Evolutionary conservation across 2,888 invertebrate species (phyloP).

Genomic region (Nephrotoma guestfalica): DNA sequence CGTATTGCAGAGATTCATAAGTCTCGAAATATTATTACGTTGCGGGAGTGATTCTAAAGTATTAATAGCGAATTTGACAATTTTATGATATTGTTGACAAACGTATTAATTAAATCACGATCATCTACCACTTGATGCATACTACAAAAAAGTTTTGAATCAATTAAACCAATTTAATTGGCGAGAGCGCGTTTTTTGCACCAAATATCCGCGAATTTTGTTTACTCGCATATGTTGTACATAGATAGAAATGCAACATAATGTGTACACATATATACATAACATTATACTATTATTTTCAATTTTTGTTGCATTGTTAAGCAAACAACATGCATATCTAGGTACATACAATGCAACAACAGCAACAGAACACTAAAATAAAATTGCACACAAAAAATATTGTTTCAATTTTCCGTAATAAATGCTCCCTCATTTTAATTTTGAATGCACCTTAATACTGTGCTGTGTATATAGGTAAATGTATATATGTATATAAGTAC

Average conservation of each 20-base stretch:
- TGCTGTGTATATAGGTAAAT: not conserved
- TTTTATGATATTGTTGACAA: too few relatives aligned
- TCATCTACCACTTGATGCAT: not conserved
- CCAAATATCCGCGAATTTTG: not conserved
- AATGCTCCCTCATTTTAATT: not conserved
- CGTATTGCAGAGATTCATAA: too few relatives aligned
- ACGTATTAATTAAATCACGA: too few relatives aligned
- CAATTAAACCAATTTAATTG: not conserved
- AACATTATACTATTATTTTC: not conserved
- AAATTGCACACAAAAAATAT: not conserved
- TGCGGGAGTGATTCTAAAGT: too few relatives aligned
- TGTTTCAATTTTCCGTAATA: not conserved
- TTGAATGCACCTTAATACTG: not conserved
- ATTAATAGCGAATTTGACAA: too few relatives aligned
- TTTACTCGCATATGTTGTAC: not conserved
- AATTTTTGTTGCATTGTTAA: not conserved
- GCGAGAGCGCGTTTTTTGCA: not conserved
- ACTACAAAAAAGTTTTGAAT: not conserved
- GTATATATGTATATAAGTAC: not conserved
- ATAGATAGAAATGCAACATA: not conserved
- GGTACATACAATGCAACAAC: not conserved
- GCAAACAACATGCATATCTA: not conserved
- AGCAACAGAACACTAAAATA: not conserved
- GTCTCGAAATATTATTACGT: too few relatives aligned
- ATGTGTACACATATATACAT: not conserved